Evolutionary conservation across 2,797 vertebrate species (phyloP), one percentile per base, ranked within the genome.

Genomic region (Remorina albescens): DNA sequence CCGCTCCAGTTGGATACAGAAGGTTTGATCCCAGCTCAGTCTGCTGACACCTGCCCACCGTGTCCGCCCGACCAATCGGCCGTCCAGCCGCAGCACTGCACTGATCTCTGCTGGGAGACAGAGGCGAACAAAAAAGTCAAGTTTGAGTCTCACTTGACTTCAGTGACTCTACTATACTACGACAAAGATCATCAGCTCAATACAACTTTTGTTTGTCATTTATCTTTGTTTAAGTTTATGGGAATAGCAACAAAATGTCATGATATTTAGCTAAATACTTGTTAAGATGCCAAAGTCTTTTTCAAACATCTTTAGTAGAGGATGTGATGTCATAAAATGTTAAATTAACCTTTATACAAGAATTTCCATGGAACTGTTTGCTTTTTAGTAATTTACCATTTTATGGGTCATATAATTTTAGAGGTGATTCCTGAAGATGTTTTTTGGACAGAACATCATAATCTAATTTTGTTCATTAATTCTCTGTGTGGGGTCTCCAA

Each of bases 21-120:
- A 97, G n/a, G 78, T 93, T 87, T 97, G 96, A 80, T 97, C 93
- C 97, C 97, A 98, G 5, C 86, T 93, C 89, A 94, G 94, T 64
- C 91, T 91, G 72, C 94, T 80, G 65, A 91, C 83, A 0, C 91
- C 88, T 0, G 93, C 95, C 96, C 97, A 97, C 66, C 78, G 86
- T 0, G 96, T 97, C 67, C 93, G 94, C 16, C 95, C 96, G 26
- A 96, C 95, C 1, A 86, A 61, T 26, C 95, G 95, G 75, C 95
- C 96, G 82, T 98, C 97, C 66, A 98, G 91, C 71, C 96, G 94
- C 55, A 98, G 92, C 57, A 96, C 92, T 0, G 95, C 96, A 23
- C 96, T 90, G 60, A 96, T 91, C 69, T 97, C 96, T 3, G 71
- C 94, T 90, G 78, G 30, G 12, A 57, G 37, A 46, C 28, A 50